Evolutionary conservation across 2,888 invertebrate species (phyloP), one percentile per base, ranked within the genome.

Genomic region (Fabriciana adippe): DNA sequence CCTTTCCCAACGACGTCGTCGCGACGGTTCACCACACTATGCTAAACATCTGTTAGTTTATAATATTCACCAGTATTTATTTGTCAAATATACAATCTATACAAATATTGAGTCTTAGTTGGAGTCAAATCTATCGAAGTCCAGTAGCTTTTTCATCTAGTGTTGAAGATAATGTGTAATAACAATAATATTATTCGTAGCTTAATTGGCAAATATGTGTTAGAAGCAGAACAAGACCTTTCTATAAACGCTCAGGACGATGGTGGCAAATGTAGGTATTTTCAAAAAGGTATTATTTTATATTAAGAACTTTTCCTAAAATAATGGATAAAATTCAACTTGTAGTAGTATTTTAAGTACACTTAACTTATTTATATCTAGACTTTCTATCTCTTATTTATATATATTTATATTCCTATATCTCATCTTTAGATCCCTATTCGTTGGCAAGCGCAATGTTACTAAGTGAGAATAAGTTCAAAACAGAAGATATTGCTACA

Each of bases 401-500:
- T n/a, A n/a, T n/a, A n/a, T n/a, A n/a, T n/a, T n/a, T n/a, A n/a
- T n/a, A n/a, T n/a, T n/a, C n/a, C n/a, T n/a, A n/a, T n/a, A n/a
- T n/a, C n/a, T n/a, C n/a, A n/a, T n/a, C 71, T 64, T 45, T 76
- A 82, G 79, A 65, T 68, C 71, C 73, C 11, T 77, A 78, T 55
- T 85, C 85, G n/a, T 79, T 95, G 71, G 83, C 95, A 45, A 93
- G 94, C 72, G 88, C 89, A 53, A 89, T 95, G 76, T 79, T 95
- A n/a, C 72, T 93, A 21, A 91, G 92, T 54, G 93, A 94, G 55
- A 89, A 92, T 26, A 92, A 90, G 65, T 89, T 95, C 82, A 87
- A 85, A 60, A 84, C 93, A 0, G 94, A 95, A 75, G 95, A 95
- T 74, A 89, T 95, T 57, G 88, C 94, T 47, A 95, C 95, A 0